A percentile compares a stretch with the other conserved stretches of the same genome.
Conservation (phyloP, 1,140 invertebrate genomes). For the Saxidomus purpurata region DNA sequence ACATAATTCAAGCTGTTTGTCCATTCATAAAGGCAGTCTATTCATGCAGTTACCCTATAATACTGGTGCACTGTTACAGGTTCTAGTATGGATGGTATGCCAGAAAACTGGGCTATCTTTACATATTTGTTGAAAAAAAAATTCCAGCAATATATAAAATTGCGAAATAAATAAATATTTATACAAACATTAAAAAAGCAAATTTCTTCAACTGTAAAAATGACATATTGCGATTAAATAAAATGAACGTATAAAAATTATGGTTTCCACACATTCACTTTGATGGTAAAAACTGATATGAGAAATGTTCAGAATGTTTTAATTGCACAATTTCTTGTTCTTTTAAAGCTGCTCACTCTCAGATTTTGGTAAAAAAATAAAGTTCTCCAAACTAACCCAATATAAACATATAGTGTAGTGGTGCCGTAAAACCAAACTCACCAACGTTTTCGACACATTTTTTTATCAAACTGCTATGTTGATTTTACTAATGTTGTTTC, state of each 20-base stretch:
- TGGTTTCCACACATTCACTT: not conserved
- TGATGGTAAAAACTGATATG: slow-evolving; percentile 1
- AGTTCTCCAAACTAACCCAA: no score
- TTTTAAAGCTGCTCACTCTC: no score
- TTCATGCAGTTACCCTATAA: no score
- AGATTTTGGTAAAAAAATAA: no score
- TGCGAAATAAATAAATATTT: slow-evolving; percentile 39
- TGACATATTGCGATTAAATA: not conserved
- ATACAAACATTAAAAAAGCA: slow-evolving; percentile 12
- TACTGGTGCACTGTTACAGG: no score
- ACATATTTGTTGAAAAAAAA: not conserved
- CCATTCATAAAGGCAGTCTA: no score
- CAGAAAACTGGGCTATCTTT: not conserved
- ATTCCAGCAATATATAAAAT: not conserved
- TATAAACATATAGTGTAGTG: no score
- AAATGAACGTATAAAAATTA: slow-evolving; percentile 4
- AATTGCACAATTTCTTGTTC: not conserved
- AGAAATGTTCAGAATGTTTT: not conserved
- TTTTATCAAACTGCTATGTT: not conserved
- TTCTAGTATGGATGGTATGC: no score
- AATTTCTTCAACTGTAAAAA: not conserved
- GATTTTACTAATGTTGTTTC: not conserved
- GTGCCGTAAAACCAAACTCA: no score
- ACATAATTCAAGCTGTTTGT: no score
- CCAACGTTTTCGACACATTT: no score